These are phyloP conservation scores for Plagiodera versicolora DNA, from an alignment of 2,888 invertebrate species.

Conservation along the genomic window DNA sequence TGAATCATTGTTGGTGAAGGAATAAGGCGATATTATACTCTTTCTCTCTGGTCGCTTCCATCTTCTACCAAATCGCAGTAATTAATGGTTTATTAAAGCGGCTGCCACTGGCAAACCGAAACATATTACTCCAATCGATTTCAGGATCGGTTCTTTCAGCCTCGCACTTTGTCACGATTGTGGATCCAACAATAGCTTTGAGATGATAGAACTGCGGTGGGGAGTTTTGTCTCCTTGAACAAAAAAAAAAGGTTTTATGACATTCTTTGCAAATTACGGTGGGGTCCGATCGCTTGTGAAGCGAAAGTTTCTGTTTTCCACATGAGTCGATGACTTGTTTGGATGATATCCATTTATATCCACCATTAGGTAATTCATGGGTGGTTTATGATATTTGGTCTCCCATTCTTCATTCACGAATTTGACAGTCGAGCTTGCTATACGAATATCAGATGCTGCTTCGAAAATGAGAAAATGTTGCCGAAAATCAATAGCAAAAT, in stretches of 20 bases:
- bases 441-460: no score
- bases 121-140: constrained; percentile 40
- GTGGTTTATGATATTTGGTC: no score
- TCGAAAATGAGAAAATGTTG: no score
- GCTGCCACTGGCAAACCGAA: constrained; percentile 29
- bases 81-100: constrained; percentile 15
- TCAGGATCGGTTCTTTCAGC: constrained; percentile 30
- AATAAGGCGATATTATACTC: constrained; percentile 8
- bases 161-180: constrained; percentile 16
- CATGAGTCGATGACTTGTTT: background rate
- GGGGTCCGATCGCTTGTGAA: constrained; percentile 14
- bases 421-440: no score
- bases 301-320: constrained; percentile 12
- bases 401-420: no score
- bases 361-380: no score
- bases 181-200: constrained; percentile 5
- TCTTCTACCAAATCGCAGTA: constrained; percentile 8
- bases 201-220: constrained; percentile 3
- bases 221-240: constrained; percentile 6
- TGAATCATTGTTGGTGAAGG: constrained; percentile 10
- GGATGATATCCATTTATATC: no score
- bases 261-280: constrained; percentile 19
- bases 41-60: constrained; percentile 9
- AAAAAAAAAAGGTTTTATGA: constrained; percentile 9
- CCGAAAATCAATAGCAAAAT: no score